Conservation (phyloP, 2,797 vertebrate genomes). For the Morelia viridis region DNA sequence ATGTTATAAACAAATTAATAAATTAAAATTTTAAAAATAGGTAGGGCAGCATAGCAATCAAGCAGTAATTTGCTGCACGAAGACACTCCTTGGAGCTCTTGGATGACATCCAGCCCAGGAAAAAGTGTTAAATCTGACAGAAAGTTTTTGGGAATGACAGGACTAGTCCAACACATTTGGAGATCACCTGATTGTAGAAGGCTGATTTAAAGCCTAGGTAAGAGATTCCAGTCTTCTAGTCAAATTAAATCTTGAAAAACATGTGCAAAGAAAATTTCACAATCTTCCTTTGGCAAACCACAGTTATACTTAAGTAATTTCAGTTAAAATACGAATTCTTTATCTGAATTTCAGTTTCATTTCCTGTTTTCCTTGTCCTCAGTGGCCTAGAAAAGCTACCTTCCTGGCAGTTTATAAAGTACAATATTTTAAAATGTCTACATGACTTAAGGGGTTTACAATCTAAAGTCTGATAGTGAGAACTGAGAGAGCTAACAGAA, state of each 20-base stretch:
- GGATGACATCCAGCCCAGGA: not conserved
- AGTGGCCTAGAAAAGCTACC: not conserved
- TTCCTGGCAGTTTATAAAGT: not conserved
- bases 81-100: not conserved
- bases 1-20: not conserved
- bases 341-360: not conserved
- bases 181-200: not conserved
- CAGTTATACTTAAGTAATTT: not conserved
- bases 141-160: not conserved
- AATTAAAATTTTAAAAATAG: not conserved
- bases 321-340: not conserved
- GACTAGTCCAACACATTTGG: not conserved
- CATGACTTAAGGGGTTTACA: not conserved
- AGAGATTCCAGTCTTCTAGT: not conserved
- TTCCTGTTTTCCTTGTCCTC: not conserved
- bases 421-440: not conserved
- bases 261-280: not conserved
- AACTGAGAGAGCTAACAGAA: not conserved
- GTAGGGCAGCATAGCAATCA: not conserved
- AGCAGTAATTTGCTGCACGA: not conserved
- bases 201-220: not conserved
- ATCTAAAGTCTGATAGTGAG: not conserved
- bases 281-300: constrained; percentile 4
- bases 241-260: not conserved
- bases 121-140: not conserved